Evolutionary conservation across 2,797 vertebrate species (phyloP), one percentile per base, ranked within the genome.

Genomic region (Silurus lanzhouensis): DNA sequence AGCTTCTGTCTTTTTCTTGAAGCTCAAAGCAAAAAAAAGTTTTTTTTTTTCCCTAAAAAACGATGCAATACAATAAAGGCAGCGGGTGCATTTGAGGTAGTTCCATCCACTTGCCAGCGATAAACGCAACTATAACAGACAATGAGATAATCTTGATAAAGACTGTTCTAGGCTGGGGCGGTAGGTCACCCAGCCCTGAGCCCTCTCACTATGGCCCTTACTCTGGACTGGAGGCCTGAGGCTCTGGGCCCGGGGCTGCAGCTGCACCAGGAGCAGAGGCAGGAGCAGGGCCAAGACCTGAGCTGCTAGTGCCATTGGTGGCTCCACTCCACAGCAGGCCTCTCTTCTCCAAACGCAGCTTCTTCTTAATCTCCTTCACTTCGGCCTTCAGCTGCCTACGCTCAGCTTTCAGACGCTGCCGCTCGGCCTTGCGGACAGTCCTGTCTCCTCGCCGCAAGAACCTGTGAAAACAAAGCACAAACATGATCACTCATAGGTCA

Each of bases 301-400:
- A 92, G 91, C 90, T 93, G 93, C 94, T 92, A 89, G 93, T 95
- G 88, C 94, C 94, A 91, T 94, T 93, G 88, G 94, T 90, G 94
- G 94, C 44, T 87, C 96, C 97, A 83, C 96, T 97, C 97, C 97
- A 97, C 90, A 97, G 95, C 90, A 97, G 94, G 91, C 97, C 96
- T 90, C 97, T 96, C 93, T 97, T 97, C 92, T 99, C 98, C 92
- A 99, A 91, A 92, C 98, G 96, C 80, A 99, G 95, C 93, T 99
- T 98, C 93, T 97, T 99, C 94, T 98, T 98, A 90, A 99, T 97
- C 94, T 99, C 98, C 91, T 98, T 96, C 89, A 98, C 97, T 90
- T 99, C 98, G 58, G 97, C 97, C 93, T 98, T 98, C 31, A 98
- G 95, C 92, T 99, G 98, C 88, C 97, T 96, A 93, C 98, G 96